Conservation (phyloP, 2,888 invertebrate species). For the Leptodirus hochenwartii region DNA sequence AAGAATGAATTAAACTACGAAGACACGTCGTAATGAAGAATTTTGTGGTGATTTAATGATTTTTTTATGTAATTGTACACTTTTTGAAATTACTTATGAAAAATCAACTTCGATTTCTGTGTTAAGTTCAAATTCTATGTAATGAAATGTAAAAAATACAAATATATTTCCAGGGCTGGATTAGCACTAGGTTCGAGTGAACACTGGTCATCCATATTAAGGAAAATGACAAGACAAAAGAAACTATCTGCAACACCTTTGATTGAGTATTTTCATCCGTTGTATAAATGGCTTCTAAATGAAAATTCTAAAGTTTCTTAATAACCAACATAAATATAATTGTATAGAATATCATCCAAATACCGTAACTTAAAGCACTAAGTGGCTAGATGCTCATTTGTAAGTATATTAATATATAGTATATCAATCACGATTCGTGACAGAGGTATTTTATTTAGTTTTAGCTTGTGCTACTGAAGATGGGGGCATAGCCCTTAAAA, state of each 20-base stretch:
- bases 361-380: too few relatives aligned
- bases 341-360: too few relatives aligned
- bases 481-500: too few relatives aligned
- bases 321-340: too few relatives aligned
- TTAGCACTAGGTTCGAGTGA: constrained; percentile 29
- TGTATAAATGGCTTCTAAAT: constrained; percentile 31
- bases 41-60: too few relatives aligned
- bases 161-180: constrained; percentile 27
- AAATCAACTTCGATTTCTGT: neutral
- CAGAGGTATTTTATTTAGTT: too few relatives aligned
- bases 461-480: too few relatives aligned
- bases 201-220: constrained; percentile 39
- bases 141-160: neutral
- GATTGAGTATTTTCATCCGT: constrained; percentile 37
- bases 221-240: constrained; percentile 34
- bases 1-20: too few relatives aligned
- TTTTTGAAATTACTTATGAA: neutral
- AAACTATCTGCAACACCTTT: constrained; percentile 34
- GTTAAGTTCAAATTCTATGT: neutral
- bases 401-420: too few relatives aligned
- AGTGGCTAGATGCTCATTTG: too few relatives aligned
- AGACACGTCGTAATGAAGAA: too few relatives aligned
- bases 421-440: too few relatives aligned
- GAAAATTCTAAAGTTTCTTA: constrained; percentile 23
- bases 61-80: neutral